These are phyloP conservation scores for Cataglyphis cursor DNA, from an alignment of 2,888 invertebrate genomes.

Conservation along the genomic window DNA sequence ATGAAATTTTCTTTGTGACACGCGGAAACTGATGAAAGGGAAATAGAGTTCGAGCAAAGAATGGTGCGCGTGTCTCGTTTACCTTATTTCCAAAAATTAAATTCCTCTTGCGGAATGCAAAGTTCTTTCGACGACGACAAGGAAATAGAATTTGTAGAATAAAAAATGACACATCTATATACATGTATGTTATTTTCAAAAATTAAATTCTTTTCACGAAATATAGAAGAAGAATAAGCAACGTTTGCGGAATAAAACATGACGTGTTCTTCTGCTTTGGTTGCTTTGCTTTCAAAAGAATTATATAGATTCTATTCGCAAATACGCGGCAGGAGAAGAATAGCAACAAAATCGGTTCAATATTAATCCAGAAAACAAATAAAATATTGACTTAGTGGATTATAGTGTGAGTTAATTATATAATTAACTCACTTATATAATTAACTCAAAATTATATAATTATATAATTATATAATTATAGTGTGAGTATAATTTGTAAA, in stretches of 20 bases:
- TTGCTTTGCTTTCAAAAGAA: neutral
- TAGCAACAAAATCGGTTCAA: neutral
- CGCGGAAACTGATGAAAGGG: slow-evolving; percentile 21
- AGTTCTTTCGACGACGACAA: slow-evolving; percentile 9
- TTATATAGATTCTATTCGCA: neutral
- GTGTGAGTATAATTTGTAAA: neutral
- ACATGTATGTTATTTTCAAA: slow-evolving; percentile 30
- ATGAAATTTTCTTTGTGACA: neutral
- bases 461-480: no score
- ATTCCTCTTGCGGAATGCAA: slow-evolving; percentile 7
- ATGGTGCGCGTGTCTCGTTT: slow-evolving; percentile 5
- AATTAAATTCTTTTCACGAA: slow-evolving; percentile 38
- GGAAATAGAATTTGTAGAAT: slow-evolving; percentile 36
- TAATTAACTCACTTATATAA: no score
- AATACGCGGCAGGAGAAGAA: neutral
- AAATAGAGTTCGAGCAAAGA: slow-evolving; percentile 38
- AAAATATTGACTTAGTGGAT: neutral
- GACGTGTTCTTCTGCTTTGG: neutral
- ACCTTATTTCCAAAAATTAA: slow-evolving; percentile 32
- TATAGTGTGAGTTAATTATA: neutral
- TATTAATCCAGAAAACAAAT: neutral
- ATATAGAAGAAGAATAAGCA: neutral
- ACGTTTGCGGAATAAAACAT: slow-evolving; percentile 3
- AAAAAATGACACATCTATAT: slow-evolving; percentile 21
- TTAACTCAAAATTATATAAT: no score